phyloP scores from a whole-genome alignment of 2,888 invertebrate genomes.

The Eupithecia subfuscata region DNA sequence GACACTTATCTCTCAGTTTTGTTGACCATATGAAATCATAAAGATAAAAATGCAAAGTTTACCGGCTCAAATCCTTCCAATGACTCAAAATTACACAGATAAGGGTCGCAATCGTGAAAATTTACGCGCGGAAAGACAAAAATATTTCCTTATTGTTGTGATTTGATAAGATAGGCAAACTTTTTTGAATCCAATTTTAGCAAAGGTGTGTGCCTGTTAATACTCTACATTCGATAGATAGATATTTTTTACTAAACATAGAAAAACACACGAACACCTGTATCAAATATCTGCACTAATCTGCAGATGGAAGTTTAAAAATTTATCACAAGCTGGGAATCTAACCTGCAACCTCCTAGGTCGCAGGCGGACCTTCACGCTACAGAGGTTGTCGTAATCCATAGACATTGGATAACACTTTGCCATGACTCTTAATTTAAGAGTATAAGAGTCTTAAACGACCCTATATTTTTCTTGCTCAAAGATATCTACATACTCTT shows the following conservation, averaged over 20 bases:
- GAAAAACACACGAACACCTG: no score
- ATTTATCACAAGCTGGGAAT: no score
- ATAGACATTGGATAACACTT: no score
- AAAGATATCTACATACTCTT: background rate
- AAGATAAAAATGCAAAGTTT: constrained; percentile 7
- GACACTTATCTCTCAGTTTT: background rate
- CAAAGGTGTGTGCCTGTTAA: background rate
- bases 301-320: no score
- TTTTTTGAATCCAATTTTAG: background rate
- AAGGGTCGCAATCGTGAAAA: background rate
- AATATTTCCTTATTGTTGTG: background rate
- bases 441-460: no score
- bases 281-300: no score
- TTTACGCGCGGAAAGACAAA: background rate
- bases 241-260: no score
- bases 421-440: no score
- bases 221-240: background rate
- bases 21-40: constrained; percentile 31
- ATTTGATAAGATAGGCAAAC: background rate
- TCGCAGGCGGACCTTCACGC: no score
- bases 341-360: no score
- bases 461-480: background rate
- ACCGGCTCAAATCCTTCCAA: constrained; percentile 31
- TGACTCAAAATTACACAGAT: constrained; percentile 38
- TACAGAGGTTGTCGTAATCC: no score